These are phyloP conservation scores for Meteorus colon DNA, from an alignment of 2,888 invertebrate species.

Conservation along the genomic window DNA sequence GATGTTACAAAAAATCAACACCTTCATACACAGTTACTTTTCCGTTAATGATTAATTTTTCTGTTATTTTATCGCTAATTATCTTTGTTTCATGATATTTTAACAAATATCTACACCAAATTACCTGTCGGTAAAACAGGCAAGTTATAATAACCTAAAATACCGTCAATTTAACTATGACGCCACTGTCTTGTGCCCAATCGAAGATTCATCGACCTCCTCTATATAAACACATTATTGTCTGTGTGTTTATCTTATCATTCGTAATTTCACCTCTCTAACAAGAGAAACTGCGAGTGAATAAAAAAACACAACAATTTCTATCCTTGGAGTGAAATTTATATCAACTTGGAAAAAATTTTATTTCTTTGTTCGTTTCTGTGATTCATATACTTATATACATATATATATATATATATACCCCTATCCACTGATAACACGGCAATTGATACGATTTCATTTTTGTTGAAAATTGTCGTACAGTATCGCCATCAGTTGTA, in stretches of 20 bases:
- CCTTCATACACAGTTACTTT: too few relatives aligned
- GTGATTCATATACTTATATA: neutral
- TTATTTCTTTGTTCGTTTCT: neutral
- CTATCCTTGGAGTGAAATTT: neutral
- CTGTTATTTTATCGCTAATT: too few relatives aligned
- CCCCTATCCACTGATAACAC: neutral
- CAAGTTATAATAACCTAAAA: too few relatives aligned
- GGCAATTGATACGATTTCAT: neutral
- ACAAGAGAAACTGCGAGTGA: too few relatives aligned
- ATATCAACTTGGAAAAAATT: neutral
- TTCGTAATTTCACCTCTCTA: neutral
- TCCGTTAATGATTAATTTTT: too few relatives aligned
- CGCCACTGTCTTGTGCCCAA: too few relatives aligned
- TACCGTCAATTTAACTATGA: too few relatives aligned
- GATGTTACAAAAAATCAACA: too few relatives aligned
- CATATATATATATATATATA: too few relatives aligned
- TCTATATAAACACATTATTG: neutral
- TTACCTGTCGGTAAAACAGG: too few relatives aligned
- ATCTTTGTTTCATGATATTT: too few relatives aligned
- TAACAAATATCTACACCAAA: too few relatives aligned
- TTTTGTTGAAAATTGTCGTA: neutral
- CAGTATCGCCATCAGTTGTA: neutral
- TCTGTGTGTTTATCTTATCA: neutral
- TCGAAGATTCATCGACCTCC: neutral
- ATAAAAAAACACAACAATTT: neutral